Percentiles rank a stretch among this genome's conserved stretches.
Conservation (phyloP, 1,140 invertebrate genomes). For the Tetragonula clypearis region DNA sequence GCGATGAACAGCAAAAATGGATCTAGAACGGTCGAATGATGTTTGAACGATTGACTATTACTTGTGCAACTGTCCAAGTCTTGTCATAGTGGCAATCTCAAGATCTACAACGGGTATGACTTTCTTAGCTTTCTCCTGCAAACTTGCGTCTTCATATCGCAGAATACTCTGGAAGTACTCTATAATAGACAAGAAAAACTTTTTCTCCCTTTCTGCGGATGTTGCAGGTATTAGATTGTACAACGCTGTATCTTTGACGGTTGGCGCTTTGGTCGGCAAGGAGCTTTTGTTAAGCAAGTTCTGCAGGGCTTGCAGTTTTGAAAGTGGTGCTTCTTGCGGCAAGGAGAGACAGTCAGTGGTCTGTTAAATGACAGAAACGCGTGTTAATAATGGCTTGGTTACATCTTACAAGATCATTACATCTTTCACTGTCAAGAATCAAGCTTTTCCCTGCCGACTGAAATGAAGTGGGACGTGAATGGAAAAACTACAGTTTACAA, state of each 20-base stretch:
- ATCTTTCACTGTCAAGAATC: neutral
- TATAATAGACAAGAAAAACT: constrained; percentile 83
- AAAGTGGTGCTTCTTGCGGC: constrained; percentile 70
- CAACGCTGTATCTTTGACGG: neutral
- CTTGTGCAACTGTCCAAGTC: constrained; percentile 84
- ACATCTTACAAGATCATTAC: too few species aligned
- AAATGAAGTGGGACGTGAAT: too few species aligned
- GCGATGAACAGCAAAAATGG: neutral
- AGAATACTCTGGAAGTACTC: constrained; percentile 83
- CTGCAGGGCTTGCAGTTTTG: constrained; percentile 66
- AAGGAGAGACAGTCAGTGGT: constrained; percentile 76
- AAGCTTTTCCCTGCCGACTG: too few species aligned
- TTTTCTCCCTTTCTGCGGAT: constrained; percentile 67
- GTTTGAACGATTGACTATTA: constrained; percentile 55
- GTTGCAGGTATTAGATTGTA: neutral
- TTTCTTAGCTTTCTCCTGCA: constrained; percentile 83
- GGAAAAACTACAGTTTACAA: too few species aligned
- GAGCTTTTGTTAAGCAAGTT: constrained; percentile 41
- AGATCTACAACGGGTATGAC: constrained; percentile 85
- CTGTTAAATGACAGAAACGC: constrained; percentile 55
- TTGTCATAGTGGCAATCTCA: constrained; percentile 84
- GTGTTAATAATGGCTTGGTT: neutral
- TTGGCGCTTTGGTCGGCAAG: neutral
- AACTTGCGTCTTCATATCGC: constrained; percentile 84
- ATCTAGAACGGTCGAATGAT: neutral